Base-by-base conservation (phyloP, 2,888 invertebrate genomes). In the Apantesis nais region DNA sequence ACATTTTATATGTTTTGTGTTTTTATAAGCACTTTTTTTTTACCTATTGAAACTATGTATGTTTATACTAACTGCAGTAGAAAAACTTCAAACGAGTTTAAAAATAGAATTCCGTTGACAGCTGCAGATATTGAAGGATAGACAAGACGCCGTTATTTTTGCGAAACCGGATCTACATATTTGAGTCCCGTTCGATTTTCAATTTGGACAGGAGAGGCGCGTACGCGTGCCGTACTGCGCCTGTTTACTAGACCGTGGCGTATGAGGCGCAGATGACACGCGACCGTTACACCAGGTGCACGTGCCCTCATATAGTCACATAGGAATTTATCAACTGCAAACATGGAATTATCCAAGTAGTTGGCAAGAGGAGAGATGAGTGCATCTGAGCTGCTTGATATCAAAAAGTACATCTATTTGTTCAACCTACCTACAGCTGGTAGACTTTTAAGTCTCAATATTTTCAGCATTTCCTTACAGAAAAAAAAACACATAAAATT, bases 281-380 rank as follows among this genome's bases (percentile, higher is more conserved):
- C 92, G 94, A 93, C 94, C 94, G 94, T 95, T 95, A 94, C 81
- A 90, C 93, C 95, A 94, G 95, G 91, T 94, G 95, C 93, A 90
- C 83, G 74, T 76, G 76, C 77, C 79, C 72, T 74, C 83, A 80
- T 82, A 81, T 72, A 77, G 74, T 78, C 75, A 77, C 74, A 74
- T 71, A 64, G 65, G 72, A 76, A 75, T 83, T 76, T 83, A 77
- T 77, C 69, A 71, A 65, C 60, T 74, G 44, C 73, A 60, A 65
- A 70, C 69, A 66, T 61, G 19, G 37, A 41, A 65, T 69, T 52
- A 52, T n/a, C 9, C 48, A 67, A 72, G 74, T 65, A 67, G 66
- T 74, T 73, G 81, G 48, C 83, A 68, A 75, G 69, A 78, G 77
- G 75, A 74, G 62, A 68, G 31, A 60, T 8, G 58, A 60, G 31